A percentile compares a stretch with the other conserved stretches of the same genome.
Evolutionary conservation across 2,113 vertebrate genomes (phyloP).

Genomic region (Plecturocebus donacophilus): DNA sequence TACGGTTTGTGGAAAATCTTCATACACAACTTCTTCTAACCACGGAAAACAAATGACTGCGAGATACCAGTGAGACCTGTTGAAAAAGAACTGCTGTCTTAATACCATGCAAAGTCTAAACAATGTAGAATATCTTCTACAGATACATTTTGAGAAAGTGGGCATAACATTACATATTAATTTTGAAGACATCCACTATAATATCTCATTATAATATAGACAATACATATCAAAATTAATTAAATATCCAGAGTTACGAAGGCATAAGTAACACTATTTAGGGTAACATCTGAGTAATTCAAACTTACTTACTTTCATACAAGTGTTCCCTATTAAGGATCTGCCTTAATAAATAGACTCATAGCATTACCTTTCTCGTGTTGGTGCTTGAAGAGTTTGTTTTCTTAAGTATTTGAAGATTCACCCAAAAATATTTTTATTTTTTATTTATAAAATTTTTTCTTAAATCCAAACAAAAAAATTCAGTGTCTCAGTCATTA

Average conservation of each 20-base stretch:
- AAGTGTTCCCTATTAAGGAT: not conserved
- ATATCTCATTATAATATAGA: not conserved
- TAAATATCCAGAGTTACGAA: not conserved
- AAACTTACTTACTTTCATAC: not conserved
- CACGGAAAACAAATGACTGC: conserved; percentile 97
- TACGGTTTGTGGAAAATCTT: conserved; percentile 77
- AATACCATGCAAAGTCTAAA: conserved; percentile 31
- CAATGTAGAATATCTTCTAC: not conserved
- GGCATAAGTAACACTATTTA: not conserved
- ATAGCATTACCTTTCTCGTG: not conserved
- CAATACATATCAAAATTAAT: conserved; percentile 1
- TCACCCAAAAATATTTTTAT: not conserved
- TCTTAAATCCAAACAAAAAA: not conserved
- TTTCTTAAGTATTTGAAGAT: conserved; percentile 34
- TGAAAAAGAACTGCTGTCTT: conserved; percentile 50
- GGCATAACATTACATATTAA: not conserved
- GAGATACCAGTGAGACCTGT: conserved; percentile 97
- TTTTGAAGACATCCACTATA: not conserved
- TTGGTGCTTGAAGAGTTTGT: not conserved
- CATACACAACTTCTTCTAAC: conserved; percentile 87
- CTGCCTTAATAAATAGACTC: not conserved
- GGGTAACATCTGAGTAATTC: not conserved
- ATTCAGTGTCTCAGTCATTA: not conserved
- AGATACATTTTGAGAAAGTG: not conserved
- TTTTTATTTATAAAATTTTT: conserved; percentile 32